Conservation (phyloP, 2,888 invertebrate species). For the Augiades crinisus region DNA sequence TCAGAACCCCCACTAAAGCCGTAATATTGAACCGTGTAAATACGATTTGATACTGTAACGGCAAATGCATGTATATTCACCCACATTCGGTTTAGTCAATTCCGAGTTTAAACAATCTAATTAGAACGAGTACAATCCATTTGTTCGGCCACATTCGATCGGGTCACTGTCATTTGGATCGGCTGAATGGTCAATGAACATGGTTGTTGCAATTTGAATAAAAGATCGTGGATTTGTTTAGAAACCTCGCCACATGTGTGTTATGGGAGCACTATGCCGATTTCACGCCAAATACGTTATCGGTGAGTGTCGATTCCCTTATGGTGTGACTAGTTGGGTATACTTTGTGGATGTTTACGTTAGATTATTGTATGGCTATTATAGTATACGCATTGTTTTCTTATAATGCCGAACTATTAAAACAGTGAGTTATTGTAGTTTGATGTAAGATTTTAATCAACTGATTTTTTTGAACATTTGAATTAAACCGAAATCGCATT, state of each 20-base stretch:
- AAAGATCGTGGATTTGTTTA: constrained; percentile 22
- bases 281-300: constrained; percentile 73
- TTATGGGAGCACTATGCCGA: constrained; percentile 72
- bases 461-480: too few species aligned
- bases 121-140: constrained; percentile 15
- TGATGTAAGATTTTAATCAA: too few species aligned
- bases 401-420: too few species aligned
- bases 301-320: constrained; percentile 69
- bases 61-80: constrained; percentile 17
- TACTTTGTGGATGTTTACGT: neutral
- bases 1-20: constrained; percentile 2
- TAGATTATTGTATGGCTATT: too few species aligned
- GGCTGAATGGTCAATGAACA: constrained; percentile 22
- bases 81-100: constrained; percentile 22
- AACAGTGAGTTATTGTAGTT: too few species aligned
- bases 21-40: neutral
- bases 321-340: too few species aligned
- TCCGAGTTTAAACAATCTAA: constrained; percentile 16
- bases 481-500: too few species aligned
- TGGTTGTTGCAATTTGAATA: constrained; percentile 19
- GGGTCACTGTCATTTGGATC: constrained; percentile 7
- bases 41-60: neutral
- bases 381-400: too few species aligned
- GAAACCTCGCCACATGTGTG: constrained; percentile 49
- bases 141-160: constrained; percentile 10